Evolutionary conservation across 2,797 vertebrate genomes (phyloP).

Genomic region (Rhabdophis nuchalis): DNA sequence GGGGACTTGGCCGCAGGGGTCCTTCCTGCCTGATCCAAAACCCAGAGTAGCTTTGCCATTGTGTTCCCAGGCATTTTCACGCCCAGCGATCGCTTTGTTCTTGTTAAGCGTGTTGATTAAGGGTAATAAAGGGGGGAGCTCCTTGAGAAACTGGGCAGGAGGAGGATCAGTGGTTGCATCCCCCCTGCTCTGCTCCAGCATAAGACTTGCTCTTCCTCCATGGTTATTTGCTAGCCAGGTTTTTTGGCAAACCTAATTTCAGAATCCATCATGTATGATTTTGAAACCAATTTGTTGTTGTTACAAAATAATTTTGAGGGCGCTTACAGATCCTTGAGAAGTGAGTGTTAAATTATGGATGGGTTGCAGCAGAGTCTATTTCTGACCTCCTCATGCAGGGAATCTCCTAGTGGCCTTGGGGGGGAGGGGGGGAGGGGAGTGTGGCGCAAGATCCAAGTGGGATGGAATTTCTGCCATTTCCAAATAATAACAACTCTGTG

Average conservation of each 20-base stretch:
- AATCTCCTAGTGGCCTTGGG: constrained; percentile 78
- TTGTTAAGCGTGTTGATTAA: constrained; percentile 58
- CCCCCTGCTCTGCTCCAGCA: neutral
- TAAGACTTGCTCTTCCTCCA: constrained; percentile 9
- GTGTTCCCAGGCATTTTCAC: constrained; percentile 43
- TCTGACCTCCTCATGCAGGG: constrained; percentile 72
- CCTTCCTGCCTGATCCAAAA: neutral
- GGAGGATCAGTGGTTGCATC: constrained; percentile 53
- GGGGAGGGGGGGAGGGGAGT: constrained; percentile 55
- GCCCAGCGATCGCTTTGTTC: constrained; percentile 55
- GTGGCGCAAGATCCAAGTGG: constrained; percentile 75
- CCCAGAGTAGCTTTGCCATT: neutral
- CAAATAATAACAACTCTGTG: constrained; percentile 76
- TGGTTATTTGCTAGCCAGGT: constrained; percentile 66
- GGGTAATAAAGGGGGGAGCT: constrained; percentile 54
- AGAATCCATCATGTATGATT: constrained; percentile 81
- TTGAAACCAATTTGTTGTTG: constrained; percentile 82
- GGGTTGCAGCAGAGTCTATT: constrained; percentile 74
- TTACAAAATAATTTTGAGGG: constrained; percentile 81
- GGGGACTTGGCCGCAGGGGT: neutral
- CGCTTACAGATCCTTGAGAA: constrained; percentile 72
- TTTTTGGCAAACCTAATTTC: constrained; percentile 77
- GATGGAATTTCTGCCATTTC: constrained; percentile 74
- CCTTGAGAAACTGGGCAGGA: constrained; percentile 49
- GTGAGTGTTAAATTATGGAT: constrained; percentile 81